Conservation (phyloP, 2,797 vertebrate genomes). For the Macroramphosus scolopax region DNA sequence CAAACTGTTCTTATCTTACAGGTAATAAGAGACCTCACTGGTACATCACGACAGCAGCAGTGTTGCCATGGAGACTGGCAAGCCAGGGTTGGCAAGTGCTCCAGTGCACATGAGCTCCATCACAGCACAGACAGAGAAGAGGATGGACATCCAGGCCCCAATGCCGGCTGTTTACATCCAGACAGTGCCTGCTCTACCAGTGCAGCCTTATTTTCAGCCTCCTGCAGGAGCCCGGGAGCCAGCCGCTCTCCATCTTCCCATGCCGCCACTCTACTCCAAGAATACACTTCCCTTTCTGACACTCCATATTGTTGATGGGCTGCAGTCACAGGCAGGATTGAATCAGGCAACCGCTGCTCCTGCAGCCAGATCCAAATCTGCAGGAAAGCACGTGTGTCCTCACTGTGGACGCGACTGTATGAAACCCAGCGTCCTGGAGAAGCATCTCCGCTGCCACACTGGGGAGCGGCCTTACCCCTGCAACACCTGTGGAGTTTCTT, state of each 20-base stretch:
- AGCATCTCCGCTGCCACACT: constrained; percentile 95
- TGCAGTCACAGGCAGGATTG: constrained; percentile 75
- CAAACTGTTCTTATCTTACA: constrained; percentile 76
- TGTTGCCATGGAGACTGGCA: constrained; percentile 85
- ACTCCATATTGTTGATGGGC: constrained; percentile 81
- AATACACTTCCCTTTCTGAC: constrained; percentile 80
- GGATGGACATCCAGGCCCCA: constrained; percentile 74
- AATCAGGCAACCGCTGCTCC: constrained; percentile 56
- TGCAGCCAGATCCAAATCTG: constrained; percentile 76
- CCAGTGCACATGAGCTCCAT: constrained; percentile 64
- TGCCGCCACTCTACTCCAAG: constrained; percentile 76
- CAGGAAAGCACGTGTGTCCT: constrained; percentile 87
- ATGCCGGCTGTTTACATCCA: constrained; percentile 85
- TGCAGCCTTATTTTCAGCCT: constrained; percentile 67
- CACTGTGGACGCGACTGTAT: constrained; percentile 93
- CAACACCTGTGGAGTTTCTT: constrained; percentile 88
- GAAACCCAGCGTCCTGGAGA: constrained; percentile 96
- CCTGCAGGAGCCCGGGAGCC: constrained; percentile 65
- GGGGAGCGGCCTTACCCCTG: constrained; percentile 95
- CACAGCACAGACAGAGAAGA: constrained; percentile 68
- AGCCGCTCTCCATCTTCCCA: constrained; percentile 55
- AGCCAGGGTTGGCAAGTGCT: constrained; percentile 72
- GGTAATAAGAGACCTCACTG: constrained; percentile 76
- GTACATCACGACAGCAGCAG: constrained; percentile 74
- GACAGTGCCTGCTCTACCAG: constrained; percentile 76